Evolutionary conservation across 30 jellyfish, hydroid and myxozoan genomes (phyloP).

Genomic region (Turritopsis rubra): DNA sequence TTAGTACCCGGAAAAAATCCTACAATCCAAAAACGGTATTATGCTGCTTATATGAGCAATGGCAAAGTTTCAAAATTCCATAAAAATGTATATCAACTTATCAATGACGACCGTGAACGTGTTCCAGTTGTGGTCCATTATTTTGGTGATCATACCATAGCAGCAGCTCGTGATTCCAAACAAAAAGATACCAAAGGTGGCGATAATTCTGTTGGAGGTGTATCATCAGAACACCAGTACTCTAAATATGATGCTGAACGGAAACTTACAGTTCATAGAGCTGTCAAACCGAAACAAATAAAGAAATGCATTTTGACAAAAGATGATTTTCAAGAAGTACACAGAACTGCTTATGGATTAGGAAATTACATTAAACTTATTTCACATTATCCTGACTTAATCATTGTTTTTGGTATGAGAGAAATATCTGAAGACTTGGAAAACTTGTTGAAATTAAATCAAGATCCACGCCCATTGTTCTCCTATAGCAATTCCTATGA

Average conservation of each 20-base stretch:
- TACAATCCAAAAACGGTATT: slow-evolving; percentile 61
- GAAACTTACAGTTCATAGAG: slow-evolving; percentile 31
- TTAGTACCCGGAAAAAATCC: slow-evolving; percentile 75
- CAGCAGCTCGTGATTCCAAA: slow-evolving; percentile 32
- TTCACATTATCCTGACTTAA: slow-evolving; percentile 54
- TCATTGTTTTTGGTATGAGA: slow-evolving; percentile 44
- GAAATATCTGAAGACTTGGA: slow-evolving; percentile 65
- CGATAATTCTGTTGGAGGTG: slow-evolving; percentile 34
- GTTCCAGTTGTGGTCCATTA: slow-evolving; percentile 72
- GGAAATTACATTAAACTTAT: slow-evolving; percentile 45
- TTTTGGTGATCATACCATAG: slow-evolving; percentile 55
- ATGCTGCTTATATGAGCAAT: slow-evolving; percentile 70
- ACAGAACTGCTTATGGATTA: slow-evolving; percentile 58
- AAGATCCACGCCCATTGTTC: slow-evolving; percentile 47
- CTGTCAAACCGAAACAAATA: slow-evolving; percentile 26
- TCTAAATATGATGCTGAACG: slow-evolving; percentile 25
- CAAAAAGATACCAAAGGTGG: slow-evolving; percentile 17
- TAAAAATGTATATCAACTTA: slow-evolving; percentile 55
- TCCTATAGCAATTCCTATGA: slow-evolving; percentile 66
- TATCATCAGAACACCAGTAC: slow-evolving; percentile 28
- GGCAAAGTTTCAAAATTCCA: slow-evolving; percentile 81
- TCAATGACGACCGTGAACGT: slow-evolving; percentile 55
- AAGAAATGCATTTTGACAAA: slow-evolving; percentile 35
- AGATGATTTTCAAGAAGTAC: slow-evolving; percentile 65
- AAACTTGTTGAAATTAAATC: slow-evolving; percentile 34